A percentile compares a stretch with the other conserved stretches of the same genome.
phyloP scores from a whole-genome alignment of 2,113 vertebrate species.

The Erinaceus europaeus region DNA sequence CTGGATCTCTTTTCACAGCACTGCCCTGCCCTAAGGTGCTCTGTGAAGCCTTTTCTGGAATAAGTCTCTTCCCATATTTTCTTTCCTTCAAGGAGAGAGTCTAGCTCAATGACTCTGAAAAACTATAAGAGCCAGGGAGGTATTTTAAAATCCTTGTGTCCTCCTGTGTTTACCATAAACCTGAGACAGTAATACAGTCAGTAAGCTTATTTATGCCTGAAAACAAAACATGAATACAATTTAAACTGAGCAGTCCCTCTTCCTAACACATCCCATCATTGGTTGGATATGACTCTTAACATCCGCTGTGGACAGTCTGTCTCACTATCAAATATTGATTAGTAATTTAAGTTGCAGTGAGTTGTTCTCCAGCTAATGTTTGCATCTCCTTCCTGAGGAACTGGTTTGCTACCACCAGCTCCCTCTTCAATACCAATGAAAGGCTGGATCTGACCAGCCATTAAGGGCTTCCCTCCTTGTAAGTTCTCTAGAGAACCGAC shows the following conservation, averaged over 20 bases:
- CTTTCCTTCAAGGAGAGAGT: background rate
- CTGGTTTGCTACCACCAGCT: background rate
- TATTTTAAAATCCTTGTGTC: constrained; percentile 65
- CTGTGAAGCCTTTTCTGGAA: background rate
- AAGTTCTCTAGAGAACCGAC: background rate
- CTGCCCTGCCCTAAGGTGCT: background rate
- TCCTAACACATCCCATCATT: constrained; percentile 12
- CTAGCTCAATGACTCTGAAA: constrained; percentile 65
- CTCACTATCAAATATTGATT: constrained; percentile 59
- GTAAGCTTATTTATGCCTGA: constrained; percentile 72
- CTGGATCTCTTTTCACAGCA: background rate
- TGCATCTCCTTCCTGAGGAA: constrained; percentile 40
- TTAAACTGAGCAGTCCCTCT: constrained; percentile 40
- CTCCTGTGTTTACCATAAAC: constrained; percentile 71
- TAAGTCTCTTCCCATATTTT: background rate
- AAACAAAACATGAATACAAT: constrained; percentile 59
- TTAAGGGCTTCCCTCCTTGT: background rate
- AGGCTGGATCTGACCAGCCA: background rate
- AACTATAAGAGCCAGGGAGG: constrained; percentile 50
- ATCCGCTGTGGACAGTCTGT: constrained; percentile 26
- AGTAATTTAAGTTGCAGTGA: constrained; percentile 64
- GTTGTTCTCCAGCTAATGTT: constrained; percentile 57
- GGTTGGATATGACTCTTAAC: constrained; percentile 15
- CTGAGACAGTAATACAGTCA: constrained; percentile 72
- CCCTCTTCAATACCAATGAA: constrained; percentile 45